These are phyloP conservation scores for Drosophila neutralis DNA, from an alignment of 2,888 invertebrate genomes.

Conservation along the genomic window DNA sequence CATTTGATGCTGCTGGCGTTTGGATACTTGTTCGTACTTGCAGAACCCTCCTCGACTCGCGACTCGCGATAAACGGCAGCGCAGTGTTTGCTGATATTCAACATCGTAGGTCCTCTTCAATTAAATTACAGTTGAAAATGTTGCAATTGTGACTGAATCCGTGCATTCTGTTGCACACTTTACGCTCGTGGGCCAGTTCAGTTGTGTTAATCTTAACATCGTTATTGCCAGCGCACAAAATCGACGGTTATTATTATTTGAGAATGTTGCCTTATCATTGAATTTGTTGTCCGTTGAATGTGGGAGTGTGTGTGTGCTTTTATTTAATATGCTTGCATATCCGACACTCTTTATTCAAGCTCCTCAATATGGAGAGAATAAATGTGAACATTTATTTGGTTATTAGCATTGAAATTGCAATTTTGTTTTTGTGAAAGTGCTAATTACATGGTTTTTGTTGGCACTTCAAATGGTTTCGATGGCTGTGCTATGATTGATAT, in stretches of 20 bases:
- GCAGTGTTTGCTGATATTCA: constrained; percentile 40
- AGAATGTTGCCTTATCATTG: constrained; percentile 29
- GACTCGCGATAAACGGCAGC: constrained; percentile 53
- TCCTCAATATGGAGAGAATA: neutral
- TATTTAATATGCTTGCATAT: constrained; percentile 18
- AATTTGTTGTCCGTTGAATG: constrained; percentile 16
- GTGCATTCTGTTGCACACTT: constrained; percentile 11
- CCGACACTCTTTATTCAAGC: neutral
- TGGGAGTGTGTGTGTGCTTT: constrained; percentile 2
- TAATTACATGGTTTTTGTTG: neutral
- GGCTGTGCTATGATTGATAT: neutral
- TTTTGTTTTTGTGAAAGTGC: neutral
- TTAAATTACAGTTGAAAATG: constrained; percentile 48
- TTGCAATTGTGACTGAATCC: constrained; percentile 29
- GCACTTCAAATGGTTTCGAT: neutral
- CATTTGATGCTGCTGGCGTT: constrained; percentile 58
- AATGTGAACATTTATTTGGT: neutral
- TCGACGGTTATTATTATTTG: constrained; percentile 2
- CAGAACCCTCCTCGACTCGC: constrained; percentile 60
- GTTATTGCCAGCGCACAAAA: constrained; percentile 4
- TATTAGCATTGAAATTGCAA: neutral
- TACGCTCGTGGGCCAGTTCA: constrained; percentile 9
- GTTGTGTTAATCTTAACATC: constrained; percentile 11
- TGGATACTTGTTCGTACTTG: constrained; percentile 54
- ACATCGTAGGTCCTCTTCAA: constrained; percentile 29